phyloP scores from a whole-genome alignment of 2,888 invertebrate species.

The Danaus chrysippus region DNA sequence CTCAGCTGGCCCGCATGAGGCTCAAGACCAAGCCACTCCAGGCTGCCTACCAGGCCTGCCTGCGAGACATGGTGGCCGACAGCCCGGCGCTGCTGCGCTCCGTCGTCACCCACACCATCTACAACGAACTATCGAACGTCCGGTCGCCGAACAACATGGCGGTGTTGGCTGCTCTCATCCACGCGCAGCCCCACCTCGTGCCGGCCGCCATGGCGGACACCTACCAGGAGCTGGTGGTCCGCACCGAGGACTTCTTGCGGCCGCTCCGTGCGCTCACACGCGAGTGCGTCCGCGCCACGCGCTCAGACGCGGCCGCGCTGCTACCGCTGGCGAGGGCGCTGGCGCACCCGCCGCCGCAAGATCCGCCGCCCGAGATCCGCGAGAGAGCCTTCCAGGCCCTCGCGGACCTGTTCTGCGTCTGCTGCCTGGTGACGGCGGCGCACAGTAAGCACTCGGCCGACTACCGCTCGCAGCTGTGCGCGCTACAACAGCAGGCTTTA shows the following conservation, averaged over 20 bases:
- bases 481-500: constrained; percentile 91
- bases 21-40: constrained; percentile 96
- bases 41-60: constrained; percentile 91
- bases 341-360: constrained; percentile 80
- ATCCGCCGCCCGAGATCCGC: constrained; percentile 81
- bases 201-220: constrained; percentile 91
- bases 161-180: constrained; percentile 92
- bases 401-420: constrained; percentile 91
- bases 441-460: constrained; percentile 74
- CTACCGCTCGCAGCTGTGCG: constrained; percentile 55
- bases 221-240: constrained; percentile 89
- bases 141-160: constrained; percentile 97
- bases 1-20: constrained; percentile 92
- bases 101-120: constrained; percentile 93
- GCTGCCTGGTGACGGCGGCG: constrained; percentile 88
- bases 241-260: constrained; percentile 93
- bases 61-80: constrained; percentile 91
- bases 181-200: constrained; percentile 88
- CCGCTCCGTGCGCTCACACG: constrained; percentile 91
- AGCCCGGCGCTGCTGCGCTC: constrained; percentile 91
- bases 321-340: constrained; percentile 88
- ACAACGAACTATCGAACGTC: constrained; percentile 95
- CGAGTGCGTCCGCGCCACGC: constrained; percentile 92
- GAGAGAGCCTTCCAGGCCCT: constrained; percentile 91
- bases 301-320: constrained; percentile 88